Evolutionary conservation across 1,140 invertebrate species (phyloP), one percentile per base, ranked within the genome.

Genomic region (Lutraria rhynchaena): DNA sequence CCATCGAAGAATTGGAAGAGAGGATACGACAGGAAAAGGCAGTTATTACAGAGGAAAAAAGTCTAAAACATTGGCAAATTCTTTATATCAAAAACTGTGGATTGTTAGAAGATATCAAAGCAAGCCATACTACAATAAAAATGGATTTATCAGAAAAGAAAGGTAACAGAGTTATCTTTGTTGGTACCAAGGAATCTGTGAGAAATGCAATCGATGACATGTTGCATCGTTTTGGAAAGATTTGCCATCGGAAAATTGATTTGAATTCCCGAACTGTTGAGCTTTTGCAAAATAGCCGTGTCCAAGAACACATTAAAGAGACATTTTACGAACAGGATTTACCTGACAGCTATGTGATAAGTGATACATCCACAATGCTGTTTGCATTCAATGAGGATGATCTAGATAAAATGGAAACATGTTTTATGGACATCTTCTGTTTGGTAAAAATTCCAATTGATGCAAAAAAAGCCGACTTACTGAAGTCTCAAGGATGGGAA

Each of bases 331-430:
- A 70, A 15, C 46, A 80, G 4, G 31, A 55, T 51, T 29, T 86
- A 13, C 24, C 69, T 13, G 82, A 70, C 29, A 74, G 83, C 5
- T 86, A 82, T 82, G 82, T 82, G 24, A 27, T 81, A 0, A 19
- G 73, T 17, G 61, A 63, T 0, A 57, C 61, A 11, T 3, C n/a
- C 19, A 46, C 84, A 19, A 69, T 57, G 0, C 67, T 86, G 44
- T 83, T 63, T 71, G 75, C 82, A n/a, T 17, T 76, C 15, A 51
- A 83, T 24, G 82, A 83, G 51, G 57, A 86, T 51, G 80, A 69
- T n/a, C 57, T 55, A 33, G 61, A 76, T 0, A 69, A 67, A 7
- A 83, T 83, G 29, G 78, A 75, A 35, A 35, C 75, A 1, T 41
- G 76, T 0, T 35, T 86, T 0, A 82, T 70, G 17, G 51, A 76